phyloP scores from a whole-genome alignment of 1,140 invertebrate species.

The Leguminivora glycinivorella region DNA sequence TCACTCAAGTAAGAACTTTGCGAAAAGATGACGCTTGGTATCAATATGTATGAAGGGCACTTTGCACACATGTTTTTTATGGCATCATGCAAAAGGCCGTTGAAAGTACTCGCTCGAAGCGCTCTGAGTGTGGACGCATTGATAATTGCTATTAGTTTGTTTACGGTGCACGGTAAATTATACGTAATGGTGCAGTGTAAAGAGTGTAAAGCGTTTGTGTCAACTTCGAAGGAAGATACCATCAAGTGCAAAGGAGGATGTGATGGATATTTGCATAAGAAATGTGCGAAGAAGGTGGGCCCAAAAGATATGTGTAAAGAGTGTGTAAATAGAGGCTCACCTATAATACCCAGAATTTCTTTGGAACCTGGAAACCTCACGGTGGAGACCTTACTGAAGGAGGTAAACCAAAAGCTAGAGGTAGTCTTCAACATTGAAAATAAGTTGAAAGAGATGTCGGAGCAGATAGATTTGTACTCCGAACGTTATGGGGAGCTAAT shows the following conservation, averaged over 20 bases:
- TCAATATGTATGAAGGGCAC: too few species aligned
- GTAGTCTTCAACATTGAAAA: slow-evolving; percentile 15
- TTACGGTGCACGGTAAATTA: too few species aligned
- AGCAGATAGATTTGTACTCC: not conserved
- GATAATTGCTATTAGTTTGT: too few species aligned
- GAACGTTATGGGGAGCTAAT: not conserved
- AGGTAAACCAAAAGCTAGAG: slow-evolving; percentile 19
- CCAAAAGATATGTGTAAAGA: slow-evolving; percentile 31
- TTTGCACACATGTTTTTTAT: too few species aligned
- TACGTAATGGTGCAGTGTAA: slow-evolving; percentile 38
- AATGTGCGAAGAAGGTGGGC: slow-evolving; percentile 32
- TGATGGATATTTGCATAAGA: slow-evolving; percentile 34
- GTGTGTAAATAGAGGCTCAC: slow-evolving; percentile 13
- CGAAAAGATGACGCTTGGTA: too few species aligned
- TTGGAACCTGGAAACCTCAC: slow-evolving; percentile 1
- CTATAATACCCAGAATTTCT: not conserved
- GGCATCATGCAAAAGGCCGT: too few species aligned
- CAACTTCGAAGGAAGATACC: slow-evolving; percentile 34
- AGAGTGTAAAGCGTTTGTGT: slow-evolving; percentile 39
- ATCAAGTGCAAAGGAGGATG: slow-evolving; percentile 36
- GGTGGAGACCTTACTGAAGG: slow-evolving; percentile 3
- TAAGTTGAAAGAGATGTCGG: slow-evolving; percentile 15
- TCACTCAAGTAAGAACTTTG: too few species aligned
- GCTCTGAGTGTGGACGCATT: too few species aligned
- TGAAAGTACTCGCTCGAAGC: too few species aligned